These are phyloP conservation scores for Brotula barbata DNA, from an alignment of 2,797 vertebrate species.

Conservation along the genomic window DNA sequence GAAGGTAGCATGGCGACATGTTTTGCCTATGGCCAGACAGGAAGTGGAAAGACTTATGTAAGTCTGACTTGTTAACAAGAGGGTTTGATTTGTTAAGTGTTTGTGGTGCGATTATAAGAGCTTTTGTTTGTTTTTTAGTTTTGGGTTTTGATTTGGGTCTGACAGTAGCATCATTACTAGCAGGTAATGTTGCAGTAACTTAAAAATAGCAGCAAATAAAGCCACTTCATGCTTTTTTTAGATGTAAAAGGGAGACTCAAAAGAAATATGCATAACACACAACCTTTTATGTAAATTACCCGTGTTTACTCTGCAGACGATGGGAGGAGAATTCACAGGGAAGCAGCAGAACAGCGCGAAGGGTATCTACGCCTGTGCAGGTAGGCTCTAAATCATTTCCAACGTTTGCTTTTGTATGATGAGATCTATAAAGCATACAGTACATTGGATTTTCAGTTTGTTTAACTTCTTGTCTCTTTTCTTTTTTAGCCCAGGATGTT, in stretches of 20 bases:
- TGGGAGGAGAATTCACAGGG: constrained; percentile 94
- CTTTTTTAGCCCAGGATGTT: constrained; percentile 87
- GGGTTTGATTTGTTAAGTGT: too few relatives aligned
- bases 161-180: too few relatives aligned
- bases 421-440: background rate
- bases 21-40: constrained; percentile 97
- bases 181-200: too few relatives aligned
- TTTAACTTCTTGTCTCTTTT: constrained; percentile 68
- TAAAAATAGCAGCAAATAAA: too few relatives aligned
- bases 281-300: background rate
- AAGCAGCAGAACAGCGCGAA: constrained; percentile 87
- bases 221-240: too few relatives aligned
- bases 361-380: constrained; percentile 93
- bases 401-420: background rate
- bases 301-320: constrained; percentile 80
- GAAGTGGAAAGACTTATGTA: constrained; percentile 98
- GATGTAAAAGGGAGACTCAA: too few relatives aligned
- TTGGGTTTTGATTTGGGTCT: too few relatives aligned
- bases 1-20: constrained; percentile 89
- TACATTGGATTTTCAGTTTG: background rate
- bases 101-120: background rate
- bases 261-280: background rate
- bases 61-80: constrained; percentile 56
- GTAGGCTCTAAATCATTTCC: constrained; percentile 63
- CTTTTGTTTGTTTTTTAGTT: too few relatives aligned